Conservation (phyloP, 2,888 invertebrate species). For the Spicauda simplicius region DNA sequence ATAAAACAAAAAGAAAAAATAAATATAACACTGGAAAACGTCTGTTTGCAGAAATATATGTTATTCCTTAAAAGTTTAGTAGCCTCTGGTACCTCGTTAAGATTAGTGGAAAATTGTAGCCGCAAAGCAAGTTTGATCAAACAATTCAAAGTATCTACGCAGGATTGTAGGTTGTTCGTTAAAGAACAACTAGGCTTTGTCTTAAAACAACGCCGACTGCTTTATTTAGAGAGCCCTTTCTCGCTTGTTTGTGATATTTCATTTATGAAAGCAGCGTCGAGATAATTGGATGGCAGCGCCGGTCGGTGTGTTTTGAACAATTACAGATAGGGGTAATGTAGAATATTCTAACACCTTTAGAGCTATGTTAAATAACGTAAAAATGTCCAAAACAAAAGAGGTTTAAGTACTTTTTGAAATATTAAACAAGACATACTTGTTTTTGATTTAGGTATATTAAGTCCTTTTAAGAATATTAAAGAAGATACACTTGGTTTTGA, state of each 20-base stretch:
- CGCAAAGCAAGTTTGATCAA: conserved; percentile 14
- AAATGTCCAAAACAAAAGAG: background rate
- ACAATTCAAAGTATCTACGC: conserved; percentile 13
- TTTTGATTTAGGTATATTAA: no score
- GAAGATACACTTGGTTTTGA: no score
- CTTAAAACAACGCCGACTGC: conserved; percentile 17
- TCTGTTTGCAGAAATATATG: background rate
- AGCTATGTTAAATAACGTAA: background rate
- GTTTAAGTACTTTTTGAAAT: no score
- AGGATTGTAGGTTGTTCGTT: conserved; percentile 1
- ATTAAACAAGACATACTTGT: no score
- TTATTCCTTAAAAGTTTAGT: background rate
- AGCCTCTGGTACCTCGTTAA: background rate
- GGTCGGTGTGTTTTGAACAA: conserved; percentile 6
- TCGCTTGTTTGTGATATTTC: conserved; percentile 28
- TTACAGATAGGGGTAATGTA: background rate
- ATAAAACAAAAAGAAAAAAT: no score
- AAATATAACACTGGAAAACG: no score
- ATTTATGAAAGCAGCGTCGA: conserved; percentile 19
- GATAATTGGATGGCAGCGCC: conserved; percentile 20
- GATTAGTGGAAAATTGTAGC: conserved; percentile 4
- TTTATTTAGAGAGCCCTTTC: conserved; percentile 22
- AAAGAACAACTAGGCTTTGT: conserved; percentile 22
- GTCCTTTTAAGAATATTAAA: no score
- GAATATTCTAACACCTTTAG: background rate